A percentile compares a stretch with the other conserved stretches of the same genome.
Evolutionary conservation across 1,140 invertebrate genomes (phyloP).

Genomic region (Drosophila obscura): DNA sequence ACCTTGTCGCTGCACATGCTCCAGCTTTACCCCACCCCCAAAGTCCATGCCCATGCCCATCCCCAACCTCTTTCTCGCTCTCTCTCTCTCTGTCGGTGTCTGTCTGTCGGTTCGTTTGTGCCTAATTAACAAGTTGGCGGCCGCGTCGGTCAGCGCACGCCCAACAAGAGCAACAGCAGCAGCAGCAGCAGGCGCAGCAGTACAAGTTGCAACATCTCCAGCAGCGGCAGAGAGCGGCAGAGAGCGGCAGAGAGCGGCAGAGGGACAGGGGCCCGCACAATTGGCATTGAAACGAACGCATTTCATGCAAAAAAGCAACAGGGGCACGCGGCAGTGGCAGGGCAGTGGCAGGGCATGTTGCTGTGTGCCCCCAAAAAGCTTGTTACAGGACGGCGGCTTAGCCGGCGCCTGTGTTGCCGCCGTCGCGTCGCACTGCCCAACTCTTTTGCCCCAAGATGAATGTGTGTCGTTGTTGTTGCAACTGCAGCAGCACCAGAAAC

Average conservation of each 20-base stretch:
- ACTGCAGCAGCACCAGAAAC: neutral
- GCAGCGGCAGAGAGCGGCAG: conserved; percentile 40
- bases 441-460: conserved; percentile 62
- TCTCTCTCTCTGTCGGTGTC: no score
- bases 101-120: conserved; percentile 48
- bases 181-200: neutral
- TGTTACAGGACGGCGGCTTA: conserved; percentile 58
- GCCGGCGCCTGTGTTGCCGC: conserved; percentile 48
- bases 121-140: conserved; percentile 71
- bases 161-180: conserved; percentile 12
- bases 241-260: conserved; percentile 32
- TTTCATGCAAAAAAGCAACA: neutral
- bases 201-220: conserved; percentile 36
- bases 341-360: conserved; percentile 19
- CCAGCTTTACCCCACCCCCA: neutral
- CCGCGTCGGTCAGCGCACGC: conserved; percentile 66
- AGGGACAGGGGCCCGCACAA: neutral
- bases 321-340: conserved; percentile 18
- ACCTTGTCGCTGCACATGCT: conserved; percentile 38
- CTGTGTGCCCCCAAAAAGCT: conserved; percentile 46
- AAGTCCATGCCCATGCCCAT: neutral
- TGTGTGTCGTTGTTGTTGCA: conserved; percentile 55
- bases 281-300: no score
- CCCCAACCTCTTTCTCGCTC: neutral
- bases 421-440: conserved; percentile 25